A percentile compares a stretch with the other conserved stretches of the same genome.
These are phyloP conservation scores for Scaptodrosophila lebanonensis DNA, from an alignment of 1,140 invertebrate species.

Conservation along the genomic window DNA sequence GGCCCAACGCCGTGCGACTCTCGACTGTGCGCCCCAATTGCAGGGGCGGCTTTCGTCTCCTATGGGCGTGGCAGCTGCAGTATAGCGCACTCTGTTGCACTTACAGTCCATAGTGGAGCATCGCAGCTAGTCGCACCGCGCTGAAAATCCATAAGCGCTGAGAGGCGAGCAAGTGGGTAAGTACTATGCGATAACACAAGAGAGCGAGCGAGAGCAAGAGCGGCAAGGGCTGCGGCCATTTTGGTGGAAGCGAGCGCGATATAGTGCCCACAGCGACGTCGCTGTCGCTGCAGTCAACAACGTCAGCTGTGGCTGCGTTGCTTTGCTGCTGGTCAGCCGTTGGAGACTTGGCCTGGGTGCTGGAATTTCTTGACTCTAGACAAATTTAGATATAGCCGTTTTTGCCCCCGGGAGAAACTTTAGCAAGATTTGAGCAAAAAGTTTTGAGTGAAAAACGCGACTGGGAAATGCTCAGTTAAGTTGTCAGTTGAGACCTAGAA, in stretches of 20 bases:
- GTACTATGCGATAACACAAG: background rate
- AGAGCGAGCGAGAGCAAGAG: conserved; percentile 24
- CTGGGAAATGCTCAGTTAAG: background rate
- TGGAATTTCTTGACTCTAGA: conserved; percentile 52
- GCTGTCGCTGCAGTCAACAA: conserved; percentile 12
- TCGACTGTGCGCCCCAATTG: conserved; percentile 16
- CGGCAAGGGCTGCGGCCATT: conserved; percentile 51
- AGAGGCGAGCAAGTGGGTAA: conserved; percentile 8
- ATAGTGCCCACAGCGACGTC: conserved; percentile 27
- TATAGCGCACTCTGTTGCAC: conserved; percentile 68
- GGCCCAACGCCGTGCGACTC: conserved; percentile 6
- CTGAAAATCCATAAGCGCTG: conserved; percentile 18
- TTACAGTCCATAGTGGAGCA: conserved; percentile 13
- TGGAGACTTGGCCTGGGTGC: conserved; percentile 57
- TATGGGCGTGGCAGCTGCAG: conserved; percentile 41
- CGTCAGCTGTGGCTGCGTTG: conserved; percentile 1
- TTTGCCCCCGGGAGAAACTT: conserved; percentile 24
- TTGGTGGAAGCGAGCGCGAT: conserved; percentile 59
- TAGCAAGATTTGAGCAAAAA: conserved; percentile 37
- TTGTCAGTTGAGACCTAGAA: too few species aligned
- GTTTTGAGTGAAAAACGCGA: conserved; percentile 40
- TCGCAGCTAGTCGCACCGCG: conserved; percentile 28
- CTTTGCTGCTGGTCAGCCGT: conserved; percentile 51
- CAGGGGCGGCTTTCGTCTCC: conserved; percentile 6
- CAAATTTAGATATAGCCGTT: conserved; percentile 36